Evolutionary conservation across 2,797 vertebrate genomes (phyloP), one percentile per base, ranked within the genome.

Genomic region (Pogonophryne albipinna): DNA sequence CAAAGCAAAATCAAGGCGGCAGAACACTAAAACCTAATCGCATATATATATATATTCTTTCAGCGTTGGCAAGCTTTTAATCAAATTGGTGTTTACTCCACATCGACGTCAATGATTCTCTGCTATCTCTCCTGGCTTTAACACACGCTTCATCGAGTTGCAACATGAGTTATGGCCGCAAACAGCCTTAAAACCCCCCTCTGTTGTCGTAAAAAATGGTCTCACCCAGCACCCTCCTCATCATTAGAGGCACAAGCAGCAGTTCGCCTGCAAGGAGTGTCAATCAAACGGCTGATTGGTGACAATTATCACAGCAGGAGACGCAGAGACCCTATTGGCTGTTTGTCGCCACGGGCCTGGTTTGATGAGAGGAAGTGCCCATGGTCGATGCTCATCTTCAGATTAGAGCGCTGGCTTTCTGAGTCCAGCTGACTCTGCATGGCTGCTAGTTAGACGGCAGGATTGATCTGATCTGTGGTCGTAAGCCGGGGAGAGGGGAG

Each of bases 391-490:
- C 76, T 87, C 84, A 76, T 89, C 79, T 83, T 65, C 4, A 84
- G 84, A 84, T 83, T 81, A 83, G 69, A 75, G 76, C 42, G 1
- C 34, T 9, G 17, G 14, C 66, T 71, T 66, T 38, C 34, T 49
- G 64, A 71, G 82, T 74, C 70, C 16, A 41, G 52, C 79, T 72
- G 79, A 79, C 63, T 56, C 52, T 38, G 72, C 57, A 17, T 42
- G 17, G 74, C 12, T 50, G 78, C 64, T 67, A 64, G 68, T 76
- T 71, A 69, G 78, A 78, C 13, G 52, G 64, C 4, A 19, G 85
- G 78, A 79, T 90, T 94, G 82, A 91, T 92, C 80, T 66, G 76
- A 86, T 77, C 31, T 52, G 64, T 52, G 61, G 53, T 80, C 76
- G 80, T 83, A 61, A 76, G 81, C 74, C 44, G 46, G 0, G n/a